Evolutionary conservation across 2,888 invertebrate species (phyloP), one percentile per base, ranked within the genome.

Genomic region (Drepana falcataria): DNA sequence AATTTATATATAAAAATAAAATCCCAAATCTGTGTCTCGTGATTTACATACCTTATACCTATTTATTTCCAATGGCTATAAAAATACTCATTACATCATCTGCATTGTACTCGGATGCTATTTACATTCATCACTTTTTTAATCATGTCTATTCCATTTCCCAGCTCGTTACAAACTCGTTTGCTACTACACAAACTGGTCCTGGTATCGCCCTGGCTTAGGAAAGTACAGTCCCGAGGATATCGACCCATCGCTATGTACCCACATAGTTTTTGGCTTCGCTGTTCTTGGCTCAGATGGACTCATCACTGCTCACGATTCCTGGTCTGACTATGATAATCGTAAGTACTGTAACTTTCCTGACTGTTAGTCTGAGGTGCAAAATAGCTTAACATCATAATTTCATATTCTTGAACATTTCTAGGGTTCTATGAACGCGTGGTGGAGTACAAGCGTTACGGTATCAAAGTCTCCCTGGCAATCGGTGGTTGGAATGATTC

Each of bases 401-500:
- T 34, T 9, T 44, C n/a, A 37, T 37, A 37, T 37, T 37, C 4
- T 37, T 21, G 21, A 21, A 21, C 21, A 21, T 59, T 78, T 85
- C 58, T 70, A 95, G 95, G 93, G 66, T 96, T 97, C 82, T 98
- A 97, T 77, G 95, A 96, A 60, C 92, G 96, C 35, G 96, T 98
- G 1, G 94, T 95, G 0, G 94, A 93, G 0, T 94, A 94, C 67
- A 97, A 96, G 76, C 91, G 93, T 53, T 94, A 95, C 67, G 96
- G 96, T 0, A 91, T 97, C 47, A 98, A 97, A 79, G 96, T 97
- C 0, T 94, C 96, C 0, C 85, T 98, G 7, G 98, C 96, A 1
- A 91, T 98, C 35, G 98, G 98, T n/a, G 98, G 98, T 2, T 98
- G 98, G 98, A 98, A 97, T 75, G 97, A 98, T 81, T 98, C 97